Evolutionary conservation across 2,113 vertebrate species (phyloP).

Genomic region (Tragelaphus imberbis): DNA sequence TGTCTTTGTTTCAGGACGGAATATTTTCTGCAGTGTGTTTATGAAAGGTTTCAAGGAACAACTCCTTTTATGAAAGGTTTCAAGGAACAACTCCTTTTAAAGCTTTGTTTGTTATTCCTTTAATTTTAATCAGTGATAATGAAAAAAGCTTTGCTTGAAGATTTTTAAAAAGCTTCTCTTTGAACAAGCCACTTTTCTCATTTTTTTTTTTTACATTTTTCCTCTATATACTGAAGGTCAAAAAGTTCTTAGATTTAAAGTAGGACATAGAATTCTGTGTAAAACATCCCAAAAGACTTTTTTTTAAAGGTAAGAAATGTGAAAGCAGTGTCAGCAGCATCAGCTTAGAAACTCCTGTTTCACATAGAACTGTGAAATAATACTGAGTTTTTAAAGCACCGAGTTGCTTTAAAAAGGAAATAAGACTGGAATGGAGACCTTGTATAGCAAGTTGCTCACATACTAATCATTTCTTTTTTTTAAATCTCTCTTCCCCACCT

Average conservation of each 20-base stretch:
- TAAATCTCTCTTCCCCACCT: neutral
- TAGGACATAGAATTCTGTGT: slow-evolving; percentile 39
- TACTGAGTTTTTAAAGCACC: neutral
- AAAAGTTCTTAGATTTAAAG: slow-evolving; percentile 56
- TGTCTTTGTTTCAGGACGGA: slow-evolving; percentile 45
- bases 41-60: slow-evolving; percentile 35
- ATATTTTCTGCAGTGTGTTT: neutral
- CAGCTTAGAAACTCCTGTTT: neutral
- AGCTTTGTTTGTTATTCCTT: slow-evolving; percentile 43
- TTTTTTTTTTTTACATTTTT: slow-evolving; percentile 49
- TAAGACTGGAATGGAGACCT: neutral
- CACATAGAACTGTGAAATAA: neutral
- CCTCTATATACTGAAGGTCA: slow-evolving; percentile 47
- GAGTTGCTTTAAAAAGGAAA: neutral
- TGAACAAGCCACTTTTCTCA: slow-evolving; percentile 24
- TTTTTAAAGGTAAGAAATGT: slow-evolving; percentile 12
- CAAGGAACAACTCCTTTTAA: slow-evolving; percentile 19
- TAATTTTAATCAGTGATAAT: slow-evolving; percentile 50
- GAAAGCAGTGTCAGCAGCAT: slow-evolving; percentile 23
- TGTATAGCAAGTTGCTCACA: neutral
- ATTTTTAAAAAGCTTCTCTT: slow-evolving; percentile 46
- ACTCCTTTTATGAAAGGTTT: slow-evolving; percentile 28
- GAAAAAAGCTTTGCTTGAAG: slow-evolving; percentile 56
- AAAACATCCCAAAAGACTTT: slow-evolving; percentile 25
- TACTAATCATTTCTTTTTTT: neutral